Conservation (phyloP, 1,140 invertebrate species). For the Steinernema khuongi region DNA sequence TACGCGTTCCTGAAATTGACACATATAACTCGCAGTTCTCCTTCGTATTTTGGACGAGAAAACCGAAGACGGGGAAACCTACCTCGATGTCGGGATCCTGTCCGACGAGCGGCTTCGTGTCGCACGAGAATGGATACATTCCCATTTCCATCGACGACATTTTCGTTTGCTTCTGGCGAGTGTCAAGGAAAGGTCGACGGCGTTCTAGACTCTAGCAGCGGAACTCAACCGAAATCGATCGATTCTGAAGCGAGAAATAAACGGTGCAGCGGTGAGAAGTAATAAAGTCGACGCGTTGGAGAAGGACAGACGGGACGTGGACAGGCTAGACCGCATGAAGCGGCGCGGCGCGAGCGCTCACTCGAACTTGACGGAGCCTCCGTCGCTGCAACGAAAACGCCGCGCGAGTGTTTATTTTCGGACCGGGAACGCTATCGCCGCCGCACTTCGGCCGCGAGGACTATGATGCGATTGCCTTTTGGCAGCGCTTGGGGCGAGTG, state of each 20-base stretch:
- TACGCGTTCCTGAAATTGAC: constrained; percentile 46
- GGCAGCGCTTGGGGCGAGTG: not conserved
- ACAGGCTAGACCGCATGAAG: not conserved
- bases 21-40: not conserved
- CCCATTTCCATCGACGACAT: constrained; percentile 30
- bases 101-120: constrained; percentile 28
- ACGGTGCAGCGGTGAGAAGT: not conserved
- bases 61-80: not conserved
- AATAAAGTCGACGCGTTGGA: too few relatives aligned
- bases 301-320: not conserved
- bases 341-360: not conserved
- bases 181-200: too few relatives aligned
- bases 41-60: not conserved
- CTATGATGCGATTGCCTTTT: not conserved
- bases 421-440: not conserved
- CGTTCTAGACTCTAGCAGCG: too few relatives aligned
- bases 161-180: too few relatives aligned
- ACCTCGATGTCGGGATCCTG: constrained; percentile 27
- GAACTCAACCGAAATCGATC: too few relatives aligned
- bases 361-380: not conserved
- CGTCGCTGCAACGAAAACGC: not conserved
- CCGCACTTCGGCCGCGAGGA: not conserved
- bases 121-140: constrained; percentile 32
- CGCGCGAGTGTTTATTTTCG: not conserved
- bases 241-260: not conserved